phyloP scores from a whole-genome alignment of 1,140 invertebrate genomes.

The Rhagoletis zephyria region DNA sequence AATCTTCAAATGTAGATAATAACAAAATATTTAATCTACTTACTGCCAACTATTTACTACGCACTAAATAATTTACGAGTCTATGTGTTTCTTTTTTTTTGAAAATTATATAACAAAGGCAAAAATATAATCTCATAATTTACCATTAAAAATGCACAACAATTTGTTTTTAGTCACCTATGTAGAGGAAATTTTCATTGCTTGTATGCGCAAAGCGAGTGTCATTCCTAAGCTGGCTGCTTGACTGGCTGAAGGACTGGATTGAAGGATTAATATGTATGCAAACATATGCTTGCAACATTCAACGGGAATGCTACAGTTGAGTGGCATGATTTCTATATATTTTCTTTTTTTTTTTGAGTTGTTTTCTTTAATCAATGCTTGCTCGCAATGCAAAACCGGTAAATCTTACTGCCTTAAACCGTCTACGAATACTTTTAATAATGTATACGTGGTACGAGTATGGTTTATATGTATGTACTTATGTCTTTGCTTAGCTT shows the following conservation, averaged over 20 bases:
- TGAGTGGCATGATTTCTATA: background rate
- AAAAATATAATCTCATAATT: slow-evolving; percentile 5
- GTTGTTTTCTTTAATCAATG: background rate
- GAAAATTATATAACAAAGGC: slow-evolving; percentile 19
- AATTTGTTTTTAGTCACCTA: slow-evolving; percentile 42
- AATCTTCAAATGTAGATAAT: slow-evolving; percentile 11
- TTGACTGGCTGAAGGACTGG: background rate
- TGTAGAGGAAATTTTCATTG: slow-evolving; percentile 5
- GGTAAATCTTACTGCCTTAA: slow-evolving; percentile 8
- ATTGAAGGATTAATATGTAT: background rate
- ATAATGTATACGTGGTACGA: slow-evolving; percentile 38
- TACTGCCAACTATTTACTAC: slow-evolving; percentile 27
- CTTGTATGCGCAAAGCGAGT: slow-evolving; percentile 36
- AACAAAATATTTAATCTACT: slow-evolving; percentile 13
- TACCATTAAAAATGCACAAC: slow-evolving; percentile 36
- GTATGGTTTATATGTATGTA: background rate
- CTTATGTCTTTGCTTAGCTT: slow-evolving; percentile 35
- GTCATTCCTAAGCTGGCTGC: slow-evolving; percentile 40
- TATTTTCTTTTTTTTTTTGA: background rate
- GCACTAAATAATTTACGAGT: slow-evolving; percentile 19
- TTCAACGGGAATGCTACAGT: slow-evolving; percentile 15
- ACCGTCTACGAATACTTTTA: background rate
- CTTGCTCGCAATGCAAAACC: slow-evolving; percentile 37
- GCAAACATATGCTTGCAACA: background rate
- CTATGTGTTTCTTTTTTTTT: background rate